These are phyloP conservation scores for Microcebus lehilahytsara DNA, from an alignment of 2,113 vertebrate genomes.

Conservation along the genomic window DNA sequence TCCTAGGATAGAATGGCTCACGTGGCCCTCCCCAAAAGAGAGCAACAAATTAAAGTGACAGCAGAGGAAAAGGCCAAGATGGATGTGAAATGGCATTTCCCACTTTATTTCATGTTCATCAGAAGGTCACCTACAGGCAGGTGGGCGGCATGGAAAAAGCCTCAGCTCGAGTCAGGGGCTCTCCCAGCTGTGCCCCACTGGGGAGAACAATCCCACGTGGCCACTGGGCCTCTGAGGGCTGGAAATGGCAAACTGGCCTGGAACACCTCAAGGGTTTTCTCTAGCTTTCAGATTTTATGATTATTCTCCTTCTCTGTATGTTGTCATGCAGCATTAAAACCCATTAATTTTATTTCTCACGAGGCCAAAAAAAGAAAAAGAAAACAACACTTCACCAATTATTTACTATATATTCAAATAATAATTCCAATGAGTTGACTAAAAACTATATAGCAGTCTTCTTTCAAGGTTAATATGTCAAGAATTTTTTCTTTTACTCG, in stretches of 20 bases:
- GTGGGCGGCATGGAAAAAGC: too few relatives aligned
- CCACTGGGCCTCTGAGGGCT: neutral
- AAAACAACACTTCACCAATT: neutral
- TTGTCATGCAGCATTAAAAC: neutral
- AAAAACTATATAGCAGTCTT: conserved; percentile 12
- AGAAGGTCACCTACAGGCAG: neutral
- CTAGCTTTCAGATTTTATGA: neutral
- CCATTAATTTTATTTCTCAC: neutral
- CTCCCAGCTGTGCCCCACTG: fast-evolving
- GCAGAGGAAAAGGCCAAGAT: neutral
- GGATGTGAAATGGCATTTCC: neutral
- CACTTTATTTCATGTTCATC: neutral
- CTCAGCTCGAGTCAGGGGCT: neutral
- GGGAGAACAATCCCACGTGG: fast-evolving
- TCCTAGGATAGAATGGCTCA: neutral
- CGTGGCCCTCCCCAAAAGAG: neutral
- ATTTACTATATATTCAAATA: conserved; percentile 31
- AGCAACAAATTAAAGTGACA: neutral
- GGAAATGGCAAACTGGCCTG: neutral
- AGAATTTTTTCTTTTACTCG: conserved; percentile 39
- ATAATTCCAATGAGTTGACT: conserved; percentile 40
- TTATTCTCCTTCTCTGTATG: neutral
- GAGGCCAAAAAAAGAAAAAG: neutral
- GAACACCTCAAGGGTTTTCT: neutral
- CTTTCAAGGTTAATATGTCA: conserved; percentile 64